Evolutionary conservation across 1,140 invertebrate species (phyloP).

Genomic region (Probaryconus sp.): DNA sequence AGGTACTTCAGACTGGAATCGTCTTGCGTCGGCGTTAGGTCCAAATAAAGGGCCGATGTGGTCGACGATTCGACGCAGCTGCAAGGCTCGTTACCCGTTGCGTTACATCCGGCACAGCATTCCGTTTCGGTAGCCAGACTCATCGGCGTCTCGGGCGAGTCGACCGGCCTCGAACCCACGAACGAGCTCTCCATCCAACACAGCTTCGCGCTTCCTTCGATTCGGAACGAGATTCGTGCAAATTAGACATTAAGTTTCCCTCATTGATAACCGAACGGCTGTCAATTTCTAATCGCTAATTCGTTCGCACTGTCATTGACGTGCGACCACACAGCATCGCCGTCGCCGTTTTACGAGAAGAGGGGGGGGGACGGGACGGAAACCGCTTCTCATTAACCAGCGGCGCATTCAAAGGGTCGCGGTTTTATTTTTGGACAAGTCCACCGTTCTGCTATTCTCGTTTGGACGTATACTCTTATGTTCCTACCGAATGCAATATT

Average conservation of each 20-base stretch:
- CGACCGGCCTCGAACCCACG: constrained; percentile 89
- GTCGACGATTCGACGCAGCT: constrained; percentile 71
- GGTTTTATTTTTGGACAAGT: no score
- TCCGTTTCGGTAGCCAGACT: constrained; percentile 80
- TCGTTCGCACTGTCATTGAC: constrained; percentile 19
- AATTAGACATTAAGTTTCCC: constrained; percentile 34
- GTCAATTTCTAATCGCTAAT: constrained; percentile 24
- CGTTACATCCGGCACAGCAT: constrained; percentile 73
- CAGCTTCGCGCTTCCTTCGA: constrained; percentile 78
- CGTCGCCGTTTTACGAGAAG: constrained; percentile 12
- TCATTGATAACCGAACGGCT: constrained; percentile 17
- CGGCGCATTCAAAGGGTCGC: no score
- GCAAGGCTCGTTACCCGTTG: constrained; percentile 70
- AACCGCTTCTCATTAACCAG: no score
- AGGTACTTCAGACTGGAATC: constrained; percentile 63
- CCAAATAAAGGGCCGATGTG: constrained; percentile 70
- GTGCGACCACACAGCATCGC: not conserved
- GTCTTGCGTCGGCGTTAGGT: constrained; percentile 70
- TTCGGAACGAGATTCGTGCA: constrained; percentile 36
- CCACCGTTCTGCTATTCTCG: no score
- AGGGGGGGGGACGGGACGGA: no score
- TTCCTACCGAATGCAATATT: no score
- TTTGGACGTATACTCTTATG: no score
- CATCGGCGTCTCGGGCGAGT: constrained; percentile 89
- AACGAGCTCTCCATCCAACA: constrained; percentile 96